Percentiles rank a stretch among this genome's conserved stretches.
phyloP scores from a whole-genome alignment of 1,140 invertebrate species.

The Dreissena rostriformis region DNA sequence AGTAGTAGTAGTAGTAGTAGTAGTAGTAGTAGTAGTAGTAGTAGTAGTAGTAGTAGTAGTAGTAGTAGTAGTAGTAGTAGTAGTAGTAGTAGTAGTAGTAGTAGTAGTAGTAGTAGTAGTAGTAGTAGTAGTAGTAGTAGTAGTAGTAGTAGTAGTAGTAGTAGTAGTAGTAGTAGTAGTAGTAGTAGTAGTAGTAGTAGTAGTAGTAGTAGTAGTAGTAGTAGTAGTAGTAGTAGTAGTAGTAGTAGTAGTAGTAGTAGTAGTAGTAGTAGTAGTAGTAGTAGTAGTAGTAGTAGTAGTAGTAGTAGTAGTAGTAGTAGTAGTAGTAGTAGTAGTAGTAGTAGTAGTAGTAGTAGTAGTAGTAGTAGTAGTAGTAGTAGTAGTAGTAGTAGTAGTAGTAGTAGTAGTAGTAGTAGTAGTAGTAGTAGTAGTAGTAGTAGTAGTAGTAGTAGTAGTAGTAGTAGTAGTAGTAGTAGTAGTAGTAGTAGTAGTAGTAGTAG shows the following conservation, averaged over 20 bases:
- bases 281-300: conserved; percentile 11
- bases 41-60: conserved; percentile 11
- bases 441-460: conserved; percentile 11
- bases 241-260: conserved; percentile 11
- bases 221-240: conserved; percentile 11
- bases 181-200: conserved; percentile 11
- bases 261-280: conserved; percentile 11
- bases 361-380: conserved; percentile 11
- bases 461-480: conserved; percentile 11
- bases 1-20: conserved; percentile 11
- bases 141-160: conserved; percentile 11
- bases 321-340: conserved; percentile 11
- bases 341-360: conserved; percentile 11
- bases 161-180: conserved; percentile 11
- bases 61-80: conserved; percentile 11
- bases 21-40: conserved; percentile 11
- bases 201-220: conserved; percentile 11
- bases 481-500: conserved; percentile 11
- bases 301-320: conserved; percentile 11
- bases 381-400: conserved; percentile 11
- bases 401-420: conserved; percentile 11
- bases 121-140: conserved; percentile 11
- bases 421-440: conserved; percentile 11
- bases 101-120: conserved; percentile 11
- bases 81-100: conserved; percentile 11